These are phyloP conservation scores for Andricus quercusramuli DNA, from an alignment of 2,888 invertebrate species.

Conservation along the genomic window DNA sequence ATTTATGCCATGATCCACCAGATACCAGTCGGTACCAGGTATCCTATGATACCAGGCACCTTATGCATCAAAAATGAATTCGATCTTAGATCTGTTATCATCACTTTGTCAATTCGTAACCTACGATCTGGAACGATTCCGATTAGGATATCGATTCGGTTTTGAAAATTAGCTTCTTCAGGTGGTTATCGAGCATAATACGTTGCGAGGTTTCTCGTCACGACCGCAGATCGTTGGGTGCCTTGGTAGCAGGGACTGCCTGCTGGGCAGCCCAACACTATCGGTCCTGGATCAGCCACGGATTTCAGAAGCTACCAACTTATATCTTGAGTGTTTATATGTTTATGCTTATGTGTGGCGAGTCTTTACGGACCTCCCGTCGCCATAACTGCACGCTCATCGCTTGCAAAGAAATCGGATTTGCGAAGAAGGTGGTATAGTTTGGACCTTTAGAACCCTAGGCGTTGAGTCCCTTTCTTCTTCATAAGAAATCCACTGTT, in stretches of 20 bases:
- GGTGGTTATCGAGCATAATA: constrained; percentile 55
- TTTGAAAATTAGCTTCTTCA: constrained; percentile 53
- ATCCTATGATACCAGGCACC: too few relatives aligned
- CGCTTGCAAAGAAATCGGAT: constrained; percentile 30
- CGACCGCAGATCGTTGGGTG: constrained; percentile 69
- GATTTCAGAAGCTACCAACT: constrained; percentile 76
- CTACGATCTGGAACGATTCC: constrained; percentile 39
- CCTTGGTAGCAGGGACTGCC: constrained; percentile 69
- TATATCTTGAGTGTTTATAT: constrained; percentile 69
- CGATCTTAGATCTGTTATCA: constrained; percentile 2
- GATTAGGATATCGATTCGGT: constrained; percentile 51
- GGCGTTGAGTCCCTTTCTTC: constrained; percentile 24
- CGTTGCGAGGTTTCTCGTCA: constrained; percentile 68
- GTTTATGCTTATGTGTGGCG: constrained; percentile 70
- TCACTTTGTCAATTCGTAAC: constrained; percentile 15
- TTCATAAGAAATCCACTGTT: not conserved
- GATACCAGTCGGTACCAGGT: too few relatives aligned
- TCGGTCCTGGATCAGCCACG: constrained; percentile 74
- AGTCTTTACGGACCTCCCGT: constrained; percentile 74
- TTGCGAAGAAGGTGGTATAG: constrained; percentile 17
- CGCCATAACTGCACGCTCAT: constrained; percentile 53
- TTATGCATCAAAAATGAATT: not conserved
- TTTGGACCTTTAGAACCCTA: constrained; percentile 19
- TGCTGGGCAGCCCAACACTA: constrained; percentile 75
- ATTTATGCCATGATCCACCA: too few relatives aligned